A percentile compares a stretch with the other conserved stretches of the same genome.
These are phyloP conservation scores for Corythoichthys haematopterus DNA, from an alignment of 2,113 vertebrate species.

Conservation along the genomic window DNA sequence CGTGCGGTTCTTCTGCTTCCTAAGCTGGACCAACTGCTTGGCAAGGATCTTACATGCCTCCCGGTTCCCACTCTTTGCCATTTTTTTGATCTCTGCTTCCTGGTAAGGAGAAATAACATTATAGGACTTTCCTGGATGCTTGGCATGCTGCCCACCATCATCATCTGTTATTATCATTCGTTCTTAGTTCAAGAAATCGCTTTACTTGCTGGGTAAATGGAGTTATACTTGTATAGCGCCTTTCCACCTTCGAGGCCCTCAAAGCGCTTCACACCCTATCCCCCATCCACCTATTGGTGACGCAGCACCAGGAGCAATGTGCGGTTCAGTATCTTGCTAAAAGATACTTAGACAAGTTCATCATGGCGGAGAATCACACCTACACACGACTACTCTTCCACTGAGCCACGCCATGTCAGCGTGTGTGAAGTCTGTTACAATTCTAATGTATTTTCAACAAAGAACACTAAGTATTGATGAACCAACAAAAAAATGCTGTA, in stretches of 20 bases:
- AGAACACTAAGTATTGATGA: conserved; percentile 10
- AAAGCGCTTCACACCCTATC: too few relatives aligned
- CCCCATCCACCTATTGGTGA: too few relatives aligned
- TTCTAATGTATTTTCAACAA: not conserved
- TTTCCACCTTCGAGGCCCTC: too few relatives aligned
- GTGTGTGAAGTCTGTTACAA: not conserved
- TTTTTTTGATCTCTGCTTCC: conserved; percentile 98
- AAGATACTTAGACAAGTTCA: too few relatives aligned
- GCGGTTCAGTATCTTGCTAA: too few relatives aligned
- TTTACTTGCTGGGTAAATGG: not conserved
- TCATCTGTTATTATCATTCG: not conserved
- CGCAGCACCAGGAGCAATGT: too few relatives aligned
- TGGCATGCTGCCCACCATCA: not conserved
- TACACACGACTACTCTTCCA: too few relatives aligned
- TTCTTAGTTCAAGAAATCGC: not conserved
- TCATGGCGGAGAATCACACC: too few relatives aligned
- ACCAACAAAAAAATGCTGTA: conserved; percentile 19
- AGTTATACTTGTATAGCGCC: too few relatives aligned
- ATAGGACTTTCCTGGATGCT: not conserved
- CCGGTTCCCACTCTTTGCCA: conserved; percentile 93
- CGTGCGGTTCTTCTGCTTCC: conserved; percentile 92
- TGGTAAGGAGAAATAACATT: conserved; percentile 39
- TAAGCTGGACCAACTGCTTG: conserved; percentile 90
- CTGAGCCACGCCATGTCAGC: too few relatives aligned
- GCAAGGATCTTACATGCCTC: conserved; percentile 95